These are phyloP conservation scores for Pollenia angustigena DNA, from an alignment of 2,888 invertebrate genomes.

Conservation along the genomic window DNA sequence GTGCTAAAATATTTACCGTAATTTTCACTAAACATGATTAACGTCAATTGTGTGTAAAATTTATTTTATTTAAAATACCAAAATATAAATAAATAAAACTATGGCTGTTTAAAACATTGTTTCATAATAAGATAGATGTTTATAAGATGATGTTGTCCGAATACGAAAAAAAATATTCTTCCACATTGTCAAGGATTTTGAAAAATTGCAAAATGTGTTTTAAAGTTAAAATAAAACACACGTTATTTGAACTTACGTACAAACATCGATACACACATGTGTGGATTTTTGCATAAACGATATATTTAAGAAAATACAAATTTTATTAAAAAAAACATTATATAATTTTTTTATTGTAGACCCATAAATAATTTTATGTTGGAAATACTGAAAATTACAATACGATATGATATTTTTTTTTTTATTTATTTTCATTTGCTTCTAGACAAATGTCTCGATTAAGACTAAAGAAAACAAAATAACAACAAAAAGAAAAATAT, in stretches of 20 bases:
- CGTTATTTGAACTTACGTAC: not conserved
- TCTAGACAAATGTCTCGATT: conserved; percentile 35
- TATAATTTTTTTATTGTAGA: conserved; percentile 53
- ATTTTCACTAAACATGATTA: conserved; percentile 19
- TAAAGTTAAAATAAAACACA: conserved; percentile 48
- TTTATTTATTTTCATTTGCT: conserved; percentile 7
- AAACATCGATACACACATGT: not conserved
- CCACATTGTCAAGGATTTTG: conserved; percentile 74
- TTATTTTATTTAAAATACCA: conserved; percentile 8
- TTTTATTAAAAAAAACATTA: not conserved
- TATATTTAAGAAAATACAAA: conserved; percentile 22
- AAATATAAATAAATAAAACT: not conserved
- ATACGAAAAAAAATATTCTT: not conserved
- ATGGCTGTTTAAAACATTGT: conserved; percentile 13
- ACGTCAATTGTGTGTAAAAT: conserved; percentile 1
- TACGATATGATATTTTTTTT: not conserved
- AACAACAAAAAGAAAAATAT: not conserved
- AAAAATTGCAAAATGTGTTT: conserved; percentile 76
- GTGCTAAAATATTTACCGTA: conserved; percentile 43
- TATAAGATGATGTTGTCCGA: not conserved
- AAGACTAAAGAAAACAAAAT: not conserved
- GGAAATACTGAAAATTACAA: conserved; percentile 32
- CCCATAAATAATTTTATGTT: conserved; percentile 65
- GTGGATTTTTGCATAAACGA: not conserved
- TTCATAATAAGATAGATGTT: conserved; percentile 17